These are phyloP conservation scores for Marcusenius ussheri DNA, from an alignment of 2,113 vertebrate species.

Conservation along the genomic window DNA sequence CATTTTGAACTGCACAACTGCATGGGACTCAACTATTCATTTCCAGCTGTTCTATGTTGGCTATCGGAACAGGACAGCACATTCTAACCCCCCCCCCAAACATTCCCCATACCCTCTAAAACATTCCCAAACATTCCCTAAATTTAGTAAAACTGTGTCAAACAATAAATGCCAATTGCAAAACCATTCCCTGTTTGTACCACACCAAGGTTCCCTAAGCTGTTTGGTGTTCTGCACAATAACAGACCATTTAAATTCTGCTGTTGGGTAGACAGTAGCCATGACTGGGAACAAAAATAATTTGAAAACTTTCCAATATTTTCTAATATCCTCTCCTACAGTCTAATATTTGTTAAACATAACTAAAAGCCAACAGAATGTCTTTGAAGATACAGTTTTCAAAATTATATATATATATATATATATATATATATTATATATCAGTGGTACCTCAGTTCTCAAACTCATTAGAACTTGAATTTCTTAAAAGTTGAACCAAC, in stretches of 20 bases:
- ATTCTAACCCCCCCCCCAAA: not conserved
- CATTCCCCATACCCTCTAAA: not conserved
- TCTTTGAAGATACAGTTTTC: not conserved
- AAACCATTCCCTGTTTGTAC: not conserved
- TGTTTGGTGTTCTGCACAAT: not conserved
- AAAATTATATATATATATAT: not conserved
- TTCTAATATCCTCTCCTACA: not conserved
- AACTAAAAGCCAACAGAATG: not conserved
- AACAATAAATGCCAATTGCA: not conserved
- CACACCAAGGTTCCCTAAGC: not conserved
- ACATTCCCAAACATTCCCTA: not conserved
- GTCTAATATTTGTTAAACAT: not conserved
- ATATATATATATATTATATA: too few species aligned
- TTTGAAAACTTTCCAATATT: not conserved
- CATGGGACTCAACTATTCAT: not conserved
- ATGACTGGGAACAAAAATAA: not conserved
- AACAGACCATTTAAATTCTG: not conserved
- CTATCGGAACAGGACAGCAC: not conserved
- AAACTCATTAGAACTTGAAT: too few species aligned
- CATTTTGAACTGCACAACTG: not conserved
- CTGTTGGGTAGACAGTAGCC: not conserved
- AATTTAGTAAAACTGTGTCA: not conserved
- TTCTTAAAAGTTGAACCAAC: too few species aligned
- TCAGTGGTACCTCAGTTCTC: too few species aligned
- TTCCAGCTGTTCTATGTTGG: not conserved